Evolutionary conservation across 2,113 vertebrate species (phyloP), one percentile per base, ranked within the genome.

Genomic region (Psettodes erumei): DNA sequence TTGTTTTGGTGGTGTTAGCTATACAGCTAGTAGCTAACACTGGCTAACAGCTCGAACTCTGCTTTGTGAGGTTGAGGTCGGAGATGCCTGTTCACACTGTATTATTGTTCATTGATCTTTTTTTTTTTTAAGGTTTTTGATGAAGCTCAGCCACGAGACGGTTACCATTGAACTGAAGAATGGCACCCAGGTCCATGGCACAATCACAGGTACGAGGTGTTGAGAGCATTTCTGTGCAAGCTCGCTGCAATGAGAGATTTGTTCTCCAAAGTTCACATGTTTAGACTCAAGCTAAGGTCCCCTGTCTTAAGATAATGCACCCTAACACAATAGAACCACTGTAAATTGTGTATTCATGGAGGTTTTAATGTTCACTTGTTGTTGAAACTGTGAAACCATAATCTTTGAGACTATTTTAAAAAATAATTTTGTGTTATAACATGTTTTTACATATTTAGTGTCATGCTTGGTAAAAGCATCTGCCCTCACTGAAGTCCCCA

Each of bases 111-210:
- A 40, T 30, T 81, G 2, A n/a, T n/a, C n/a, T n/a, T n/a, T 32
- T 58, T 58, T 8, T 6, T 19, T 40, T 15, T 18, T 8, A 18
- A 99, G 98, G 72, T 99, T 99, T 95, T 94, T 99, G 79, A 99
- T 99, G 98, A 99, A 99, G 87, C 88, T 99, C 93, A 99, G 98
- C 87, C 98, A 99, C 33, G 98, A 99, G 93, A 99, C 98, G 3
- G 98, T 99, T 28, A 99, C 98, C 40, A 99, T 99, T 54, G 98
- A 99, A 56, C 91, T 99, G 91, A 99, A 99, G 92, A 99, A 99
- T 42, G 98, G 98, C 64, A 99, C 98, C 2, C 98, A 99, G 85
- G 98, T 99, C 27, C 98, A 99, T 2, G 98, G 98, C 58, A 99
- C 98, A 1, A 98, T 99, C 77, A 99, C 98, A 94, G 98, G 97